phyloP scores from a whole-genome alignment of 2,888 invertebrate genomes.

The Pseudococcus jackbeardsleyi region DNA sequence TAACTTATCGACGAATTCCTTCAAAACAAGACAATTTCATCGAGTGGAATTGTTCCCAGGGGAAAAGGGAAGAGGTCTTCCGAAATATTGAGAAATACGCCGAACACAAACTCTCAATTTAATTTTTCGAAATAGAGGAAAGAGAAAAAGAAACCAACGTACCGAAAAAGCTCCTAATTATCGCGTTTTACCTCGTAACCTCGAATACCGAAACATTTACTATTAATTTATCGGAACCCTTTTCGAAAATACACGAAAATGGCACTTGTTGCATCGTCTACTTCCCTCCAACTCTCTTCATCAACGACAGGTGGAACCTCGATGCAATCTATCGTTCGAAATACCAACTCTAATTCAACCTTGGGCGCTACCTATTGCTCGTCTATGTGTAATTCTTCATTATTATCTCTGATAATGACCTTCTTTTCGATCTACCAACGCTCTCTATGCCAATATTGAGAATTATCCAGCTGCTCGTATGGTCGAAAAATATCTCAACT shows the following conservation, averaged over 20 bases:
- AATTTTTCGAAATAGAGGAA: neutral
- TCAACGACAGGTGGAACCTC: neutral
- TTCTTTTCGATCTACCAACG: too few relatives aligned
- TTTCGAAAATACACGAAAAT: neutral
- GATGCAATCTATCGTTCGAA: neutral
- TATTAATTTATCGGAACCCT: constrained; percentile 7
- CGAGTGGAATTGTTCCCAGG: too few relatives aligned
- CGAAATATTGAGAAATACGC: too few relatives aligned
- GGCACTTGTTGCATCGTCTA: neutral
- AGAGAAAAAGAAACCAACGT: neutral
- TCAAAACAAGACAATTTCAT: too few relatives aligned
- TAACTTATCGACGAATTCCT: neutral
- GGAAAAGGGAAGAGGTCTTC: too few relatives aligned
- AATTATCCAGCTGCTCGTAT: too few relatives aligned
- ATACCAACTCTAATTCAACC: neutral
- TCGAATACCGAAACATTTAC: neutral
- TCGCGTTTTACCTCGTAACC: neutral
- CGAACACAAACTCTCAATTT: neutral
- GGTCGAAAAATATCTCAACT: too few relatives aligned
- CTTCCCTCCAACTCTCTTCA: neutral
- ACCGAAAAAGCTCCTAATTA: neutral
- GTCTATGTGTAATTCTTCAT: neutral
- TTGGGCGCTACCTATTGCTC: neutral
- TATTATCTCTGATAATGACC: too few relatives aligned
- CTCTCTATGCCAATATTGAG: too few relatives aligned